A percentile compares a stretch with the other conserved stretches of the same genome.
phyloP scores from a whole-genome alignment of 1,140 invertebrate species.

The Neuroterus valhalla region DNA sequence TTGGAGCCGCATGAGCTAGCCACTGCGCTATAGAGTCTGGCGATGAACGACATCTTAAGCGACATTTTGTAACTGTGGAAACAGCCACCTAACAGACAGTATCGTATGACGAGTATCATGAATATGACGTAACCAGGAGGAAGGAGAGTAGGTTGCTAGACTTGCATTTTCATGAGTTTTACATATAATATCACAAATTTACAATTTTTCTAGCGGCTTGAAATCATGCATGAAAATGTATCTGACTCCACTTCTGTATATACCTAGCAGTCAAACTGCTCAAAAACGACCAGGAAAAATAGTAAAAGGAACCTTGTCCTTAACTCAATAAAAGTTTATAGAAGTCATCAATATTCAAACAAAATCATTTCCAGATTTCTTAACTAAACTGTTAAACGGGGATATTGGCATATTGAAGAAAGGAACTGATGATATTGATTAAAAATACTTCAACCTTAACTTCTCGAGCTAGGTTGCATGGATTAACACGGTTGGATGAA shows the following conservation, averaged over 20 bases:
- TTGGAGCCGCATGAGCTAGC: too few relatives aligned
- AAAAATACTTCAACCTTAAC: neutral
- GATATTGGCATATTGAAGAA: constrained; percentile 23
- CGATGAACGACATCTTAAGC: too few relatives aligned
- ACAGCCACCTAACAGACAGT: too few relatives aligned
- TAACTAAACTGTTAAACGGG: constrained; percentile 32
- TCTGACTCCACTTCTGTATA: neutral
- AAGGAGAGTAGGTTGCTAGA: too few relatives aligned
- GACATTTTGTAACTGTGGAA: too few relatives aligned
- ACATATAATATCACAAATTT: too few relatives aligned
- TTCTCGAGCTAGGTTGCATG: constrained; percentile 15
- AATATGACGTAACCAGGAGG: too few relatives aligned
- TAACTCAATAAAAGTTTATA: neutral
- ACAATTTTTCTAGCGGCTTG: too few relatives aligned
- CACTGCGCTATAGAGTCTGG: too few relatives aligned
- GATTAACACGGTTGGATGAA: constrained; percentile 30
- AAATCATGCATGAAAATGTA: too few relatives aligned
- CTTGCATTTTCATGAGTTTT: too few relatives aligned
- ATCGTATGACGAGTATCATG: too few relatives aligned
- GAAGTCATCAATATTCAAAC: constrained; percentile 8
- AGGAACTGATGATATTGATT: constrained; percentile 2
- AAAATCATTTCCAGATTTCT: constrained; percentile 38
- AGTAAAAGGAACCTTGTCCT: neutral
- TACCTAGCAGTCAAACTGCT: neutral
- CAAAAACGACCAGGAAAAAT: neutral